Conservation (phyloP, 2,797 vertebrate genomes). For the Typhlichthys subterraneus region DNA sequence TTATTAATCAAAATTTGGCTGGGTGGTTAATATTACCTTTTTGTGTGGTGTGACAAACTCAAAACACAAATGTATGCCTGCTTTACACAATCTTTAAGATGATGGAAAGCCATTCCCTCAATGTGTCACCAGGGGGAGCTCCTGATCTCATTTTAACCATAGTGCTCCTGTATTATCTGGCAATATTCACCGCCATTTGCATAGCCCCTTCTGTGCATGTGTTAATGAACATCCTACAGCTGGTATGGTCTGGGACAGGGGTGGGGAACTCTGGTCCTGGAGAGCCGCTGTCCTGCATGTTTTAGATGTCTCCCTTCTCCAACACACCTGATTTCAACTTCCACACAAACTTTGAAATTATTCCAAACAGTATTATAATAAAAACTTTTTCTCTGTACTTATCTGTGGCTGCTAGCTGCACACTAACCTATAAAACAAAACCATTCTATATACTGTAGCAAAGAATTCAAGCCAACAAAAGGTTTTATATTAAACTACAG, state of each 20-base stretch:
- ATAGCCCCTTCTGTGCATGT: neutral
- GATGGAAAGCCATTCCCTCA: neutral
- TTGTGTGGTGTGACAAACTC: no score
- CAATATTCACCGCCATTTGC: conserved; percentile 11
- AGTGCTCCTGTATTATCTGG: neutral
- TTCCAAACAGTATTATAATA: no score
- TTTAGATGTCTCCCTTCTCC: no score
- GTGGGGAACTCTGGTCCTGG: no score
- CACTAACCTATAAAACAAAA: conserved; percentile 51
- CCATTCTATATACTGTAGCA: conserved; percentile 14
- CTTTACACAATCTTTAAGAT: no score
- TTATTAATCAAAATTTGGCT: no score
- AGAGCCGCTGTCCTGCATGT: no score
- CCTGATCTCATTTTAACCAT: conserved; percentile 8
- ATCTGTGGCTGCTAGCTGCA: conserved; percentile 46
- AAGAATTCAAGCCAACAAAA: conserved; percentile 23
- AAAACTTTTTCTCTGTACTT: conserved; percentile 27
- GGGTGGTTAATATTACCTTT: neutral
- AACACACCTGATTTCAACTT: no score
- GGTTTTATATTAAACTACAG: conserved; percentile 25
- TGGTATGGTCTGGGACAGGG: neutral
- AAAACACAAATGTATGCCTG: no score
- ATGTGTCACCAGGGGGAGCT: conserved; percentile 65
- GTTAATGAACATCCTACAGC: neutral
- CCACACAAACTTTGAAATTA: no score